These are phyloP conservation scores for Cervus canadensis DNA, from an alignment of 2,113 vertebrate genomes.

Conservation along the genomic window DNA sequence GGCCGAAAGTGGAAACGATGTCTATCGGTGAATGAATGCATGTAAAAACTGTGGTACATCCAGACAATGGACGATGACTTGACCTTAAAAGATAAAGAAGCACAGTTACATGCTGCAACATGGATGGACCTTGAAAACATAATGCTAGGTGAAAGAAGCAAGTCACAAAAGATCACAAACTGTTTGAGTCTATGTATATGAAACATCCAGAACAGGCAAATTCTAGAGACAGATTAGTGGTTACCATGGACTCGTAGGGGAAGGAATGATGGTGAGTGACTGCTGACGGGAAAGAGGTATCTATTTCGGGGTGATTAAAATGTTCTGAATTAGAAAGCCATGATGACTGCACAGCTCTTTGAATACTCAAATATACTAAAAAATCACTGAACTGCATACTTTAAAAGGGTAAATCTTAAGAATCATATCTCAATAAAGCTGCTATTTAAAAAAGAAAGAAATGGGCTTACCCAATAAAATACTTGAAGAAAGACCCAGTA, in stretches of 20 bases:
- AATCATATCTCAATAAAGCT: constrained; percentile 3
- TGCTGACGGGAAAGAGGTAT: not conserved
- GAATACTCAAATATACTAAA: not conserved
- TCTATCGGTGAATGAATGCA: not conserved
- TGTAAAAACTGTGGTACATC: not conserved
- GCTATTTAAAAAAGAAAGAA: not conserved
- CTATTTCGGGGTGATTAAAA: not conserved
- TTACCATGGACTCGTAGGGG: not conserved
- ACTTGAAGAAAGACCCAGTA: not conserved
- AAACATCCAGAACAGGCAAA: not conserved
- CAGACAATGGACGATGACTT: not conserved
- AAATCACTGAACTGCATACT: not conserved
- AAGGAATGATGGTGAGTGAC: not conserved
- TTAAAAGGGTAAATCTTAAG: not conserved
- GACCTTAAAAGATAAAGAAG: not conserved
- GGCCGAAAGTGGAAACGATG: not conserved
- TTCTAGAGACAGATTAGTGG: not conserved
- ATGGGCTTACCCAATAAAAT: fast-evolving
- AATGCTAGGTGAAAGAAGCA: not conserved
- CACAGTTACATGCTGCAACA: not conserved
- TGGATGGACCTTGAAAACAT: not conserved
- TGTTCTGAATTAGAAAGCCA: not conserved
- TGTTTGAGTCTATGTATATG: not conserved
- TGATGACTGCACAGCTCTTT: not conserved
- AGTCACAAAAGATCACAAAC: not conserved